These are phyloP conservation scores for Armadillidium nasatum DNA, from an alignment of 1,140 invertebrate species.

Conservation along the genomic window DNA sequence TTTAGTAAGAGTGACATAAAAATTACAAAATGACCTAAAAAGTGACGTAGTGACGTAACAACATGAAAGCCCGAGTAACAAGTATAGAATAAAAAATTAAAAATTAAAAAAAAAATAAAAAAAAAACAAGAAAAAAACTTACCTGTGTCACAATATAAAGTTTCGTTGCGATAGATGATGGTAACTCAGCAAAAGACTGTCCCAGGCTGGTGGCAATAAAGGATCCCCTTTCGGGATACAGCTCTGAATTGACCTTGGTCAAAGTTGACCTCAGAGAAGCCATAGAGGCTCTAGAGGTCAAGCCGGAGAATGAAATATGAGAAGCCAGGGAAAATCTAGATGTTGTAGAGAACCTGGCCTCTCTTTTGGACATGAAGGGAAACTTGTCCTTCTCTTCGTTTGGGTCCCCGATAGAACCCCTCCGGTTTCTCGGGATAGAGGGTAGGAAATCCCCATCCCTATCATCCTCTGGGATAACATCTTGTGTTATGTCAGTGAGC, in stretches of 20 bases:
- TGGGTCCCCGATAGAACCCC: neutral
- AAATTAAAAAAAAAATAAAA: neutral
- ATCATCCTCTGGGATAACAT: neutral
- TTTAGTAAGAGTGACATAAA: too few species aligned
- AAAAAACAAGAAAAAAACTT: neutral
- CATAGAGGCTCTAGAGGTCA: conserved; percentile 40
- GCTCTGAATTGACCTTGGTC: conserved; percentile 38
- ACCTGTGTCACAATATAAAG: conserved; percentile 44
- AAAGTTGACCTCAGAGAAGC: conserved; percentile 38
- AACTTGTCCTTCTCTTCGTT: neutral
- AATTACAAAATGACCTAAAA: too few species aligned
- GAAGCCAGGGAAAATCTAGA: neutral
- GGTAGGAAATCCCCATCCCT: neutral
- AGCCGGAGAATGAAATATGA: neutral
- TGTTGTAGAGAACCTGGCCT: neutral
- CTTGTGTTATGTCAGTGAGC: neutral
- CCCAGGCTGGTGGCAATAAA: conserved; percentile 38
- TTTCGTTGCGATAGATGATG: conserved; percentile 30
- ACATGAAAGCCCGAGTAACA: too few species aligned
- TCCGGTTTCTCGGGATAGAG: neutral
- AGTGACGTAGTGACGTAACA: too few species aligned
- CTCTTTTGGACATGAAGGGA: neutral
- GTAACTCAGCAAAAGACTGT: conserved; percentile 39
- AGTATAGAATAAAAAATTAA: conserved; percentile 16
- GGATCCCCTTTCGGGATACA: conserved; percentile 40